These are phyloP conservation scores for Seriola quinqueradiata DNA, from an alignment of 2,113 vertebrate genomes.

Conservation along the genomic window DNA sequence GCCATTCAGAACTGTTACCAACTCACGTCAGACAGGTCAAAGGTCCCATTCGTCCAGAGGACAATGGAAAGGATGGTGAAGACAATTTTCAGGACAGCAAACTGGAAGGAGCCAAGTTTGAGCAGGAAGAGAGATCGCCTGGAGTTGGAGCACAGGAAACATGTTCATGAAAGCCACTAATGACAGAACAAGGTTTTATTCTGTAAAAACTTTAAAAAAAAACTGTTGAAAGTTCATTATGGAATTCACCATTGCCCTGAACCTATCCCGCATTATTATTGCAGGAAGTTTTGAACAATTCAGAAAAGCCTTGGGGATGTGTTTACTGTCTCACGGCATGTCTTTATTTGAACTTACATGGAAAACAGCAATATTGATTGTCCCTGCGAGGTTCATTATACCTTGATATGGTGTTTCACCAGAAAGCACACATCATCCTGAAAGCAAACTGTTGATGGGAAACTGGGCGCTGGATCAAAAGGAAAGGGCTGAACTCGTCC, in stretches of 20 bases:
- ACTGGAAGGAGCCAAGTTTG: conserved; percentile 91
- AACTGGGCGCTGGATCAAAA: neutral
- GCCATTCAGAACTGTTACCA: neutral
- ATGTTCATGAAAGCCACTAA: neutral
- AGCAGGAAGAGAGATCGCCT: conserved; percentile 88
- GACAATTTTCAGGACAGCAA: conserved; percentile 86
- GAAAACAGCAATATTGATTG: neutral
- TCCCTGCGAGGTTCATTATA: neutral
- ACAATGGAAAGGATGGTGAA: conserved; percentile 89
- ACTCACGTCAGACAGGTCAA: conserved; percentile 85
- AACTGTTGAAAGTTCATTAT: neutral
- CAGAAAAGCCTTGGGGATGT: neutral
- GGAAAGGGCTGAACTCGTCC: neutral
- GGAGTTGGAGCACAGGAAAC: conserved; percentile 38
- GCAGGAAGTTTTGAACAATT: conserved; percentile 39
- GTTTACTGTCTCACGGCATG: neutral
- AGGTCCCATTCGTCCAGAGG: conserved; percentile 87
- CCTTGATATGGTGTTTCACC: neutral
- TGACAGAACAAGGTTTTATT: neutral
- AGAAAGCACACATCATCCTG: neutral
- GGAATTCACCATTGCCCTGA: neutral
- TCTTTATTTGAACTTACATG: neutral
- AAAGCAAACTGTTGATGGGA: neutral
- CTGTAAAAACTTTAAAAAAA: neutral
- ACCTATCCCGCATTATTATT: neutral